phyloP scores from a whole-genome alignment of 1,140 invertebrate species.

The Anastrepha obliqua region DNA sequence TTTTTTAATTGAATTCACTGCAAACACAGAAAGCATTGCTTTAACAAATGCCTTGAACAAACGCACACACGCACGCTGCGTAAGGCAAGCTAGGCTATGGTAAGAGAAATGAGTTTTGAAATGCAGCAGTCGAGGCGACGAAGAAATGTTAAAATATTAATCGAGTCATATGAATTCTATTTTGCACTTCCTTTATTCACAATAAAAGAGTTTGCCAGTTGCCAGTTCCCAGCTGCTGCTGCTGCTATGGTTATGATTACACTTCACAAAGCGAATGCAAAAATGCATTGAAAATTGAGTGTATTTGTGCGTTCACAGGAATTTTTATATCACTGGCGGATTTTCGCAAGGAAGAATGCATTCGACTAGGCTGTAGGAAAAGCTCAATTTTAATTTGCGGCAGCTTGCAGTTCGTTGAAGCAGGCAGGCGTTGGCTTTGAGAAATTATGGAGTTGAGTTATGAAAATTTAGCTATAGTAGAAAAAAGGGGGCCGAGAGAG shows the following conservation, averaged over 20 bases:
- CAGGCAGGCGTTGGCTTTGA: neutral
- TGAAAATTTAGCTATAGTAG: no score
- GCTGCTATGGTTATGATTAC: neutral
- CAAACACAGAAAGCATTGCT: neutral
- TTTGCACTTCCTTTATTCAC: neutral
- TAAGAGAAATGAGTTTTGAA: neutral
- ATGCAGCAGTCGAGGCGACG: neutral
- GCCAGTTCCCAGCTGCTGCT: neutral
- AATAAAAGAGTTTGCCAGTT: conserved; percentile 5
- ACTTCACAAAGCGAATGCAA: neutral
- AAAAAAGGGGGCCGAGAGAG: neutral
- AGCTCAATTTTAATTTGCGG: conserved; percentile 22
- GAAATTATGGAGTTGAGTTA: no score
- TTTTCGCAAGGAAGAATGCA: conserved; percentile 5
- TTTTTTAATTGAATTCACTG: conserved; percentile 45
- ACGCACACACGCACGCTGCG: neutral
- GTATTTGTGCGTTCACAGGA: neutral
- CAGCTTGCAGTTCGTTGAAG: neutral
- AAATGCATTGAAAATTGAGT: neutral
- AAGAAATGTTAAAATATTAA: conserved; percentile 23
- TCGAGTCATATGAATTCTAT: conserved; percentile 18
- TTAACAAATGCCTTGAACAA: neutral
- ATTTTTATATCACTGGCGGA: conserved; percentile 19
- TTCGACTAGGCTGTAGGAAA: neutral
- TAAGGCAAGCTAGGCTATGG: neutral